Conservation (phyloP, 1,140 invertebrate species). For the Caenorhabditis briggsae region DNA sequence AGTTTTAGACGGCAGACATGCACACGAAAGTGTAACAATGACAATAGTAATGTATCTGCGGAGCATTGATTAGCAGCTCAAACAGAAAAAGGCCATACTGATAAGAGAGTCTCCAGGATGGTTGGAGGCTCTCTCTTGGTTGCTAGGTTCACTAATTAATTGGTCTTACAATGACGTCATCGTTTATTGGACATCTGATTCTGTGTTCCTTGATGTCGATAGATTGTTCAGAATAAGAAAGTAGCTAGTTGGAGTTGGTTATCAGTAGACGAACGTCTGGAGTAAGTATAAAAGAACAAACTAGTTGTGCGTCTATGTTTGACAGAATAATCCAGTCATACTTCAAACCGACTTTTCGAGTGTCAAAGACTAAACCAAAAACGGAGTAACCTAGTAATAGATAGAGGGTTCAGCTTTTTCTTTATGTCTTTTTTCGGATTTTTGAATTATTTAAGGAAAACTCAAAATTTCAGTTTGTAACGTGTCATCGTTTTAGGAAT, state of each 20-base stretch:
- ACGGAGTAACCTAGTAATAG: too few relatives aligned
- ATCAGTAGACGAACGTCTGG: too few relatives aligned
- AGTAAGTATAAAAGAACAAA: not conserved
- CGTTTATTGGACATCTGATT: not conserved
- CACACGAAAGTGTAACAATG: constrained; percentile 26
- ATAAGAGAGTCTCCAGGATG: constrained; percentile 22
- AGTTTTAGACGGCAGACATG: constrained; percentile 28
- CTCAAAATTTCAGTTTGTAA: too few relatives aligned
- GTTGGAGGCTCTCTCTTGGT: not conserved
- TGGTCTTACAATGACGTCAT: not conserved
- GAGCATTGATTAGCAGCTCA: constrained; percentile 47
- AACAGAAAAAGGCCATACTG: constrained; percentile 29
- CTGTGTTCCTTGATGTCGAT: not conserved
- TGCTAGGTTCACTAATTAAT: constrained; percentile 17
- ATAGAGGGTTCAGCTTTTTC: too few relatives aligned
- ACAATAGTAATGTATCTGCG: constrained; percentile 45
- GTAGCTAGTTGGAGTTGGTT: not conserved
- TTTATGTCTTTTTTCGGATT: too few relatives aligned
- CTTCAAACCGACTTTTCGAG: too few relatives aligned
- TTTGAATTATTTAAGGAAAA: too few relatives aligned
- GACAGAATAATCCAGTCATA: too few relatives aligned
- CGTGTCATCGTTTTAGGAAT: too few relatives aligned
- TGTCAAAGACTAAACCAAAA: too few relatives aligned
- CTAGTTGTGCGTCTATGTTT: not conserved
- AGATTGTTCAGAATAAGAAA: not conserved